Evolutionary conservation across 2,797 vertebrate genomes (phyloP).

Genomic region (Thunnus albacares): DNA sequence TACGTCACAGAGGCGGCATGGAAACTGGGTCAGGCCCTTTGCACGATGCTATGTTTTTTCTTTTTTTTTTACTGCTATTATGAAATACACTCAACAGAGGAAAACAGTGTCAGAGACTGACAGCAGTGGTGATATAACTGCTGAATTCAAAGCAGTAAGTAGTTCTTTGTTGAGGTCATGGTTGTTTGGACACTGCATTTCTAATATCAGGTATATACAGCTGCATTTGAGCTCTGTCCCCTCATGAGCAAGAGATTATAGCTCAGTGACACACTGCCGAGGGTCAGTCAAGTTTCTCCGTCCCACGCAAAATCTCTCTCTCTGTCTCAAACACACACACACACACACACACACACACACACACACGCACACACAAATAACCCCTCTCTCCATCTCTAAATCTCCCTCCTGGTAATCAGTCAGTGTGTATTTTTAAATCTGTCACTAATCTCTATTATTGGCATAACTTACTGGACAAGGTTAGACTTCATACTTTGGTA

Average conservation of each 20-base stretch:
- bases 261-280: constrained; percentile 45
- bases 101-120: constrained; percentile 49
- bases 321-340: neutral
- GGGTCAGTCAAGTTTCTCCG: constrained; percentile 59
- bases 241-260: constrained; percentile 62
- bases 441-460: constrained; percentile 78
- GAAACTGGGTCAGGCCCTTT: constrained; percentile 72
- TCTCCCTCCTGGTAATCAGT: constrained; percentile 76
- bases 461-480: constrained; percentile 64
- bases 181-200: constrained; percentile 51
- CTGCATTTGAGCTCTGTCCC: constrained; percentile 33
- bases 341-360: constrained; percentile 20
- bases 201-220: constrained; percentile 52
- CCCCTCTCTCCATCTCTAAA: constrained; percentile 62
- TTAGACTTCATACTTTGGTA: constrained; percentile 53
- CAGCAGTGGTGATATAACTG: constrained; percentile 66
- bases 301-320: constrained; percentile 41
- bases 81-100: constrained; percentile 60
- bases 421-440: constrained; percentile 75
- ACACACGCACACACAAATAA: constrained; percentile 23
- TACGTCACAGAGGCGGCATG: constrained; percentile 56
- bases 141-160: constrained; percentile 59
- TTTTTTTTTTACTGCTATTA: constrained; percentile 53
- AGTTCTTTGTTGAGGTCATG: constrained; percentile 55
- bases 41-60: constrained; percentile 44